phyloP scores from a whole-genome alignment of 2,113 vertebrate genomes.

The Abramis brama region DNA sequence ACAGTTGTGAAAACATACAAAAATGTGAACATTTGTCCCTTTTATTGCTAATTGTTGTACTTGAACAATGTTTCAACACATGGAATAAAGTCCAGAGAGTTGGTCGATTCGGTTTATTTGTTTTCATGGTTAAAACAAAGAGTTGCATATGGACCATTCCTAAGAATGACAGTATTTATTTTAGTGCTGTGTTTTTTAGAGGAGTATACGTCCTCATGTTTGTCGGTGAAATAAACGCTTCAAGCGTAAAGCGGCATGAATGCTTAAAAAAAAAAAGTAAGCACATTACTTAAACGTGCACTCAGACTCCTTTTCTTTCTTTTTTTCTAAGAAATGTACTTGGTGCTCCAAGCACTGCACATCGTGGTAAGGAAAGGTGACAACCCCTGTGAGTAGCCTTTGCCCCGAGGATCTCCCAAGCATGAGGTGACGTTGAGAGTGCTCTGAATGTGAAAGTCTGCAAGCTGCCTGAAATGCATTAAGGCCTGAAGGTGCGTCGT shows the following conservation, averaged over 20 bases:
- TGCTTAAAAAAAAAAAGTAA: conserved; percentile 43
- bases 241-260: conserved; percentile 45
- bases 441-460: conserved; percentile 65
- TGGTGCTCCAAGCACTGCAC: conserved; percentile 52
- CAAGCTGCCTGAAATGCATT: conserved; percentile 65
- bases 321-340: conserved; percentile 36
- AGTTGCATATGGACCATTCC: conserved; percentile 48
- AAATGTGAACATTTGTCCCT: conserved; percentile 79
- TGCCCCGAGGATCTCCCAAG: conserved; percentile 62
- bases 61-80: conserved; percentile 78
- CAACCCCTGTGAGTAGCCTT: conserved; percentile 69
- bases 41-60: conserved; percentile 80
- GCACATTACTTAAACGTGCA: conserved; percentile 55
- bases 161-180: conserved; percentile 68
- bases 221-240: conserved; percentile 50
- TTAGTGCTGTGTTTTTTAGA: conserved; percentile 60
- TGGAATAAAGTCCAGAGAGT: conserved; percentile 75
- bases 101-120: conserved; percentile 64
- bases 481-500: conserved; percentile 61
- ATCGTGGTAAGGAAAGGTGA: conserved; percentile 63
- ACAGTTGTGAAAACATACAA: conserved; percentile 76
- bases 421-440: conserved; percentile 66
- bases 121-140: conserved; percentile 60
- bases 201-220: conserved; percentile 66
- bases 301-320: conserved; percentile 28